Percentiles rank a stretch among this genome's conserved stretches.
Evolutionary conservation across 2,888 invertebrate genomes (phyloP).

Genomic region (Phrixothrix hirtus): DNA sequence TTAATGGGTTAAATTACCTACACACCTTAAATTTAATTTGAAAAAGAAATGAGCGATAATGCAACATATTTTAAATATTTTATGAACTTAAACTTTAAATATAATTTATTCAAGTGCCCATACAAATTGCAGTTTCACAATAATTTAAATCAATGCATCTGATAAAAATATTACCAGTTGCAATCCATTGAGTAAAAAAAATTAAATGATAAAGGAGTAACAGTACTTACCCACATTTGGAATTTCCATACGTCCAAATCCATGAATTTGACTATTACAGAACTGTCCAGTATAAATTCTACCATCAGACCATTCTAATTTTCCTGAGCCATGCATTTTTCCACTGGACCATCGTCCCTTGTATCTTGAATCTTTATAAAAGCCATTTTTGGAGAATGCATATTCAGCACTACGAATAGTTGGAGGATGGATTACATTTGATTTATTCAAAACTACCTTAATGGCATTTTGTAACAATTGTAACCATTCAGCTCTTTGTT

Average conservation of each 20-base stretch:
- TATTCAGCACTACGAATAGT: slow-evolving; percentile 72
- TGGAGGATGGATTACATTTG: slow-evolving; percentile 68
- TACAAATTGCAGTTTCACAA: background rate
- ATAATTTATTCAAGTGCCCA: too few species aligned
- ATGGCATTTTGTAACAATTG: slow-evolving; percentile 76
- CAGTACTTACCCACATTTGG: slow-evolving; percentile 61
- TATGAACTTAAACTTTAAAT: too few species aligned
- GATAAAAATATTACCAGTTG: too few species aligned
- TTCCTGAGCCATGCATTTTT: slow-evolving; percentile 81
- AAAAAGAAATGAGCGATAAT: too few species aligned
- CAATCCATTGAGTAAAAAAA: too few species aligned
- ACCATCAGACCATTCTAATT: slow-evolving; percentile 81
- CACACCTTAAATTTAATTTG: too few species aligned
- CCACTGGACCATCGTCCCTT: slow-evolving; percentile 81
- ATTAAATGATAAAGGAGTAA: background rate
- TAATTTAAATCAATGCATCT: background rate
- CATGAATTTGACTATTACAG: slow-evolving; percentile 72
- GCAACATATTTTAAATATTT: too few species aligned
- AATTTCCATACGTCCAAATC: slow-evolving; percentile 71
- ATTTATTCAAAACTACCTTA: slow-evolving; percentile 67
- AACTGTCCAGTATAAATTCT: slow-evolving; percentile 81
- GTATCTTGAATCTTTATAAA: slow-evolving; percentile 79
- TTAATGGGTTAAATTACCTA: too few species aligned
- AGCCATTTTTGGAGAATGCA: slow-evolving; percentile 70
- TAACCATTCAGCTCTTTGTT: slow-evolving; percentile 79